Percentiles rank a stretch among this genome's conserved stretches.
Evolutionary conservation across 2,888 invertebrate species (phyloP).

Genomic region (Cyrtodaria siliqua): DNA sequence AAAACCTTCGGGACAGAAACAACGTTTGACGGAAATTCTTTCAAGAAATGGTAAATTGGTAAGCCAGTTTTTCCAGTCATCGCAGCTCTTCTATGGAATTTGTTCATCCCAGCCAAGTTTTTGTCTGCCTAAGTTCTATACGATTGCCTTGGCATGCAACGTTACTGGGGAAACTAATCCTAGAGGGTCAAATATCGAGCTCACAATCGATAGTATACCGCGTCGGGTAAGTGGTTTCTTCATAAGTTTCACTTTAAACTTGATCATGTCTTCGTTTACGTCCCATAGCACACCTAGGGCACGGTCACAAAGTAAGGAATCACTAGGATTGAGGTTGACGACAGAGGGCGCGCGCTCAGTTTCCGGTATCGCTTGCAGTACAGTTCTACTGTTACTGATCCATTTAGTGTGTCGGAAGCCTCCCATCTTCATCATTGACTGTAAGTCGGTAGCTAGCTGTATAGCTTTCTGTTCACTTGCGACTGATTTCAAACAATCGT

Average conservation of each 20-base stretch:
- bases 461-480: slow-evolving; percentile 41
- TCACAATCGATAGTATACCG: slow-evolving; percentile 49
- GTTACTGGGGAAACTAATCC: slow-evolving; percentile 63
- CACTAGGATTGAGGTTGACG: slow-evolving; percentile 21
- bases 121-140: slow-evolving; percentile 59
- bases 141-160: slow-evolving; percentile 49
- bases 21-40: slow-evolving; percentile 18
- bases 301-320: slow-evolving; percentile 45
- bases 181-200: slow-evolving; percentile 59
- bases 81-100: slow-evolving; percentile 25
- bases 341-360: slow-evolving; percentile 41
- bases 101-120: slow-evolving; percentile 61
- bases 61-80: slow-evolving; percentile 54
- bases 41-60: slow-evolving; percentile 19
- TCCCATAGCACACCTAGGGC: slow-evolving; percentile 59
- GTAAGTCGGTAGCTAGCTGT: slow-evolving; percentile 27
- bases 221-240: slow-evolving; percentile 41
- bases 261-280: slow-evolving; percentile 46
- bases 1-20: slow-evolving; percentile 48
- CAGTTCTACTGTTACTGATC: slow-evolving; percentile 8
- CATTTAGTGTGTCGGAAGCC: slow-evolving; percentile 4
- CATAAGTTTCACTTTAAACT: slow-evolving; percentile 21
- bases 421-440: slow-evolving; percentile 26
- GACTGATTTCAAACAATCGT: slow-evolving; percentile 44
- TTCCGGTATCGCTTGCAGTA: slow-evolving; percentile 29